Base-by-base conservation (phyloP, 1,140 invertebrate genomes). In the Stratiolaelaps scimitus region DNA sequence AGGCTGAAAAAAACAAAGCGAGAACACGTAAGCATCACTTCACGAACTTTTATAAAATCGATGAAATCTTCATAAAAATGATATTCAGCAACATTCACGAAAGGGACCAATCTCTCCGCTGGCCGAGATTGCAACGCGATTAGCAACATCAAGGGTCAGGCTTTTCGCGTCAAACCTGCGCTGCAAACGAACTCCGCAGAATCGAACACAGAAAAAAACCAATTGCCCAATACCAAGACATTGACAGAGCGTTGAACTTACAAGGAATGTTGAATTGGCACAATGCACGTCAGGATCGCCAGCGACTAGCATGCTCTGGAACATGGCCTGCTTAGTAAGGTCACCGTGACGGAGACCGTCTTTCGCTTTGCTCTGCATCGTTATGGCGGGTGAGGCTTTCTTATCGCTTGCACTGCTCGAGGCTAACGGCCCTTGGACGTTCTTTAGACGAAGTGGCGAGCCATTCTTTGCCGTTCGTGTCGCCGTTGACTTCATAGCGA, bases 181-280 rank as follows among this genome's bases (percentile, higher is more conserved):
- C n/a, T 40, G 10, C 4, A 40, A 40, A 40, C 10, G 4, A 40
- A 40, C 15, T 48, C 26, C 47, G 15, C 17, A 23, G 10, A 60
- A 34, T 26, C 23, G 34, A 1, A 60, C 1, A 29, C 53, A 28
- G 4, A 5, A 4, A 15, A 48, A 48, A 48, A 29, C 53, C 15
- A 4, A 40, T 40, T 40, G 34, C 4, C 34, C 34, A 40, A 40
- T 4, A 40, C 4, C 10, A 40, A 40, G 34, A 6, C 10, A 40
- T 6, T 40, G 34, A 10, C 34, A n/a, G n/a, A n/a, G 7, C 47
- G 47, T 60, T 60, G 15, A n/a, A 26, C 53, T 23, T 60, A 60
- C 53, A 15, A 60, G 23, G 53, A 60, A 60, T 4, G 53, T 60
- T 29, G 53, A 60, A 26, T 60, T 60, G 23, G 34, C 34, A 20